Percentiles rank a stretch among this genome's conserved stretches.
These are phyloP conservation scores for Corythornis cristatus DNA, from an alignment of 2,113 vertebrate species.

Conservation along the genomic window DNA sequence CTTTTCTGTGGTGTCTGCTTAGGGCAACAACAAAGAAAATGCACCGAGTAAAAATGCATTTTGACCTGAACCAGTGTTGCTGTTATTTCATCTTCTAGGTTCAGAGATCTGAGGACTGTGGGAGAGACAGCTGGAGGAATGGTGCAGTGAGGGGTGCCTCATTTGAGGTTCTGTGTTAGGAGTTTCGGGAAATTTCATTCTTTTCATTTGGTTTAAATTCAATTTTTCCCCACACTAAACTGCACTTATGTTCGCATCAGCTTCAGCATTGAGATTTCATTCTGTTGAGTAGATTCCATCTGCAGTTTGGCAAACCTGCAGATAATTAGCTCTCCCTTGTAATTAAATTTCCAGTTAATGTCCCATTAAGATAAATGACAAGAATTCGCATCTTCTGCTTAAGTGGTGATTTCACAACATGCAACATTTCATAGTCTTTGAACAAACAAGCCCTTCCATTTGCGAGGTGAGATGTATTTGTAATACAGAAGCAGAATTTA, in stretches of 20 bases:
- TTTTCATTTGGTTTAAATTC: constrained; percentile 3
- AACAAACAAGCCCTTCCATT: constrained; percentile 23
- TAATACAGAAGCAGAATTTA: background rate
- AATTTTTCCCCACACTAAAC: background rate
- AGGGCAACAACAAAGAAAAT: background rate
- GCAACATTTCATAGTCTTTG: constrained; percentile 22
- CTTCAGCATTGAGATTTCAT: constrained; percentile 1
- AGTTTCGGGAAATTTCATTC: background rate
- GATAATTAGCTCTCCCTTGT: constrained; percentile 51
- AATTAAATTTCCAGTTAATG: constrained; percentile 64
- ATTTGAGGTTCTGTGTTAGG: background rate
- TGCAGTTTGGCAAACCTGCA: constrained; percentile 49
- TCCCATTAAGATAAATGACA: constrained; percentile 58
- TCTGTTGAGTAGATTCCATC: constrained; percentile 33
- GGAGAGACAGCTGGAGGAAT: background rate
- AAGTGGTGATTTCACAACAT: constrained; percentile 15
- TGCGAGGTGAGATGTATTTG: background rate
- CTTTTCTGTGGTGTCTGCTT: background rate
- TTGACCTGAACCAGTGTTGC: background rate
- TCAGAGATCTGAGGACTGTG: background rate
- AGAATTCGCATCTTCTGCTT: background rate
- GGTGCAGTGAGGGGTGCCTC: rapidly evolving
- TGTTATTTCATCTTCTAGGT: background rate
- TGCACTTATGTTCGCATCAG: background rate
- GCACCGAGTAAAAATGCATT: background rate